phyloP scores from a whole-genome alignment of 2,797 vertebrate species.

The Malurus splendens region DNA sequence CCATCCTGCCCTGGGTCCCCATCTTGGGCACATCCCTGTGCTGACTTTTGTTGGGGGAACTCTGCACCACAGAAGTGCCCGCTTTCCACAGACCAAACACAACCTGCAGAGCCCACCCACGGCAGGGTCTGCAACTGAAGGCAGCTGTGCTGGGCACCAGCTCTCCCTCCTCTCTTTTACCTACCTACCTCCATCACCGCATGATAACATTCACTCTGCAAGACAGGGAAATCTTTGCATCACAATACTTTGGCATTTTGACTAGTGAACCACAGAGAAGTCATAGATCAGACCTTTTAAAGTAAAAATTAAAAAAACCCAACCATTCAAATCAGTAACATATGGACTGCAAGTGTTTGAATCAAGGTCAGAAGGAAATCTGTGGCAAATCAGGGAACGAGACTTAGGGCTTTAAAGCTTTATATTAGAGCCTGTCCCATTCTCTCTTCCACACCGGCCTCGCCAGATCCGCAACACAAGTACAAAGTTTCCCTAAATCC shows the following conservation, averaged over 20 bases:
- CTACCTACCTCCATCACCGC: neutral
- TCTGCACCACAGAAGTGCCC: neutral
- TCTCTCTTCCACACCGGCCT: fast-evolving
- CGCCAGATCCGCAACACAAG: neutral
- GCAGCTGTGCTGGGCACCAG: neutral
- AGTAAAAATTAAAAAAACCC: neutral
- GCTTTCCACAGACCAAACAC: neutral
- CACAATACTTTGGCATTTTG: neutral
- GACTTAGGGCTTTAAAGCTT: neutral
- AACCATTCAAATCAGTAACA: neutral
- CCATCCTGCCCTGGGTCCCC: neutral
- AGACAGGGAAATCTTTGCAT: neutral
- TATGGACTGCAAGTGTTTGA: neutral
- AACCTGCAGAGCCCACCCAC: neutral
- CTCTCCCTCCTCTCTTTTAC: neutral
- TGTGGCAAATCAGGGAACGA: neutral
- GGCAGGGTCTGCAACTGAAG: neutral
- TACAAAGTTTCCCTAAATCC: neutral
- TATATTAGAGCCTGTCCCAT: neutral
- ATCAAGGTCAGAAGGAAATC: slow-evolving; percentile 17
- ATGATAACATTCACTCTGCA: neutral
- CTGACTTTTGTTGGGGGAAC: neutral
- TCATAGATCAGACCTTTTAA: neutral
- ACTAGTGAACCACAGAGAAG: neutral
- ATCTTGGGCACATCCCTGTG: neutral